Percentiles rank a stretch among this genome's conserved stretches.
phyloP scores from a whole-genome alignment of 2,113 vertebrate species.

The Archocentrus centrarchus region DNA sequence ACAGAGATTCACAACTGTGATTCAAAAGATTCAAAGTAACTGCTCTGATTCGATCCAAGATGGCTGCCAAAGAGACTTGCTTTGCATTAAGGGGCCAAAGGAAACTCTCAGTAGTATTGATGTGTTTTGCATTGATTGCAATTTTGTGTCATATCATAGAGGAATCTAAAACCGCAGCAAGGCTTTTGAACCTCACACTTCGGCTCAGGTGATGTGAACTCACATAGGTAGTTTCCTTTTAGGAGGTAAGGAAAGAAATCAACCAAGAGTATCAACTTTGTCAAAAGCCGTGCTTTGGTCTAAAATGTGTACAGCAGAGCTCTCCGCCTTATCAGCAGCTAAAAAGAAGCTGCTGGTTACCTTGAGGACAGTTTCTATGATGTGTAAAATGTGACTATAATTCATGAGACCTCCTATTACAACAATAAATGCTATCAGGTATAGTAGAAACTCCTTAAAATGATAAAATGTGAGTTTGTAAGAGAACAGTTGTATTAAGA shows the following conservation, averaged over 20 bases:
- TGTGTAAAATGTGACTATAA: background rate
- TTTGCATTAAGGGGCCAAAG: background rate
- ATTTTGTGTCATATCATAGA: background rate
- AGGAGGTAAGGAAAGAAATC: background rate
- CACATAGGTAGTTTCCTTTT: background rate
- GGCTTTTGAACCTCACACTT: background rate
- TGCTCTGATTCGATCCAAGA: background rate
- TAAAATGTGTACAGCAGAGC: background rate
- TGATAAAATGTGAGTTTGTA: background rate
- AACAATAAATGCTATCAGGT: background rate
- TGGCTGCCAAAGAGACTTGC: background rate
- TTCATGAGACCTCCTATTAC: background rate
- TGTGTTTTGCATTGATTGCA: background rate
- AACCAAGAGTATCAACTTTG: background rate
- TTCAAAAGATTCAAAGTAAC: background rate
- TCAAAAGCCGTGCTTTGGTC: background rate
- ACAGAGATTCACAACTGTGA: too few relatives aligned
- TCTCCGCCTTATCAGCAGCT: background rate
- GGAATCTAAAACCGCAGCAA: background rate
- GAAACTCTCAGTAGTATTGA: background rate
- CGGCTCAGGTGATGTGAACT: background rate
- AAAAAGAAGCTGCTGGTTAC: background rate
- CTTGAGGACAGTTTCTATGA: background rate
- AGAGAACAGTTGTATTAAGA: background rate
- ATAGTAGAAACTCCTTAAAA: background rate